Base-by-base conservation (phyloP, 1,140 invertebrate species). In the Globodera rostochiensis region DNA sequence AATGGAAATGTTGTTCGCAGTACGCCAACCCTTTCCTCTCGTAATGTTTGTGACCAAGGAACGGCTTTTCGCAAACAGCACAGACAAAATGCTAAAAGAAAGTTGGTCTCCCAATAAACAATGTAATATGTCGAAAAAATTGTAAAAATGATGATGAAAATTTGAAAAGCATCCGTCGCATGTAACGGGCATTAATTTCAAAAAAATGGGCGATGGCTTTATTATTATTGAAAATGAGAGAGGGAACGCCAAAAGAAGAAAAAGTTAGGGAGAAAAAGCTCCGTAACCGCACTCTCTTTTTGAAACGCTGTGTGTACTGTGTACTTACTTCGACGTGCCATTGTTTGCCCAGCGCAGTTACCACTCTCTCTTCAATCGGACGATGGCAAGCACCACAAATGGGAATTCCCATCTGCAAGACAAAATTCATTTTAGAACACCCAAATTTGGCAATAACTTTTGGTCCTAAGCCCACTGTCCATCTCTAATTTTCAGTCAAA, bases 1-100 rank as follows among this genome's bases (percentile, higher is more conserved):
- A 81, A 79, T 99, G 97, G 91, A 98, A 99, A 91, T 99, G 97
- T 85, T 95, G 96, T 91, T 99, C 97, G 91, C 98, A 99, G 91
- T 99, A 99, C 1, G 97, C 97, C 84, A 98, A 91, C 4, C 97
- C 97, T 89, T 98, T 98, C 90, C 97, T 97, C 91, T 99, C 98
- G 91, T 98, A 99, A 91, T 99, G 97, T 3, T 97, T 94, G 91
- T 98, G 96, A 0, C 98, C 98, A 88, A 98, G 93, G 92, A 99
- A 99, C 1, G 98, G 98, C 90, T 98, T 98, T 91, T 99, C 98
- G 91, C 97, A 99, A 91, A 98, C 98, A 81, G 97, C 96, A 91
- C 97, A 99, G 0, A 98, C 97, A 92, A 99, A 99, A 92, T 99
- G 97, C 93, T 95, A 45, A 21, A 46, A 76, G 64, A 50, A 36